Evolutionary conservation across 2,888 invertebrate species (phyloP), one percentile per base, ranked within the genome.

Genomic region (Thumatha senex): DNA sequence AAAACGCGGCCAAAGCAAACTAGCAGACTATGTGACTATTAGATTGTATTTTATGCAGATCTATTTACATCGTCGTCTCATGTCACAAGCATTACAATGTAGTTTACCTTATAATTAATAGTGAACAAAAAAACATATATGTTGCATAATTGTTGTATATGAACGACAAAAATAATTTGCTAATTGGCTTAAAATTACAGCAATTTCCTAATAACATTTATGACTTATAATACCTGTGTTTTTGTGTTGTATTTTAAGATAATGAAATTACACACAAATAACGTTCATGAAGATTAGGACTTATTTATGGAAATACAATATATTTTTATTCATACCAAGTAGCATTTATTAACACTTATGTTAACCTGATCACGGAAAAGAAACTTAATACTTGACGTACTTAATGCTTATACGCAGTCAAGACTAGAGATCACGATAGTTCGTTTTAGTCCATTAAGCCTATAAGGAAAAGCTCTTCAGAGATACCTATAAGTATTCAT

Each of bases 401-500:
- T 35, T 12, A 29, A 24, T 24, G 5, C 18, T 24, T 24, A 24
- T 24, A 31, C 31, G 31, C 31, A 31, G 35, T 35, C 24, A n/a
- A n/a, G n/a, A n/a, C n/a, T 7, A 29, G 10, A 35, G 24, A 12
- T 2, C 34, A 12, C 7, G 24, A 35, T 43, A 33, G n/a, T 24
- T 12, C 4, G 14, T 40, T 18, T 34, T 34, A 46, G 18, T 13
- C 31, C 13, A 33, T 13, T 40, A 34, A 34, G 31, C 24, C 18
- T 40, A 24, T 9, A 33, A 40, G 24, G 11, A 13, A 39, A 39
- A 40, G 14, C 12, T 34, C n/a, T 24, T 29, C n/a, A 30, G 11
- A 24, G 13, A 29, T 10, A 48, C 51, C 40, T 50, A 51, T 55
- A 54, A 54, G 55, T 55, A 62, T 61, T 57, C 56, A 60, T 53